A percentile compares a stretch with the other conserved stretches of the same genome.
Conservation (phyloP, 53 echinoderm and acorn worm genomes). For the Arbacia lixula region DNA sequence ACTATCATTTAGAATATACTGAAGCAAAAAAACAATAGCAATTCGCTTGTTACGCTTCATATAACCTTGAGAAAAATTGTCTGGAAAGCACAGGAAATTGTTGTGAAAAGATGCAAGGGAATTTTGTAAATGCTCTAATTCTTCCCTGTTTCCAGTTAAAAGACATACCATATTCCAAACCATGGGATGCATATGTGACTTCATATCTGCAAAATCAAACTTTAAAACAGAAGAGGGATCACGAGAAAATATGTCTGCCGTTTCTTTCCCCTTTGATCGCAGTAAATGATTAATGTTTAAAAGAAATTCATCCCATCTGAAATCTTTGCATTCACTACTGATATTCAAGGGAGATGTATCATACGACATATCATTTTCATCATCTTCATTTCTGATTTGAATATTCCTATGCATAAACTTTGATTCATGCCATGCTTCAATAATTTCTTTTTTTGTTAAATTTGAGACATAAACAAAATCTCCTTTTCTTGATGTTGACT, state of each 20-base stretch:
- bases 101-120: no score
- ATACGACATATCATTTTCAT: neutral
- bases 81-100: neutral
- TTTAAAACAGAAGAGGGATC: neutral
- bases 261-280: neutral
- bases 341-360: neutral
- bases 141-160: no score
- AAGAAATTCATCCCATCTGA: neutral
- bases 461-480: neutral
- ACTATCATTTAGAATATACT: slow-evolving; percentile 58
- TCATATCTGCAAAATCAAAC: neutral
- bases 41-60: no score
- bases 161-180: no score
- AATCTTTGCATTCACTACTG: neutral
- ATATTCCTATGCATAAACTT: neutral
- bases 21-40: slow-evolving; percentile 34
- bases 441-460: neutral
- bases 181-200: no score
- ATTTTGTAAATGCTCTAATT: no score
- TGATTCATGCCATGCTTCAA: neutral
- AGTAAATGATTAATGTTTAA: neutral
- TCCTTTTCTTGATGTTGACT: neutral
- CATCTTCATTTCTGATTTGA: neutral
- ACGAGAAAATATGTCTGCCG: neutral
- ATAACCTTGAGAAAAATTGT: neutral